Conservation (phyloP, 2,888 invertebrate species). For the Anorthoa munda region DNA sequence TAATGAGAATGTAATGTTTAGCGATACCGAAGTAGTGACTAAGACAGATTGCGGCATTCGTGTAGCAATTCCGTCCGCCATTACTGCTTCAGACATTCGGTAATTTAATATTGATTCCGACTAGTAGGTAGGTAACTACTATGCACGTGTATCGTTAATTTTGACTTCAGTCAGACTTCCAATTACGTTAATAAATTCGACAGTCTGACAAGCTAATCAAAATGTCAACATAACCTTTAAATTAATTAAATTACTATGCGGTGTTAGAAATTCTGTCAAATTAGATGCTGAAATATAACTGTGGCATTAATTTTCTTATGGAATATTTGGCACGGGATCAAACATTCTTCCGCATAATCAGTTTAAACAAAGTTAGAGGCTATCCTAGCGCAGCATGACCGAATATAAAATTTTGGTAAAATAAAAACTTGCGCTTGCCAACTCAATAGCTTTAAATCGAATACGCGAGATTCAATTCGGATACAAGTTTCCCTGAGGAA, state of each 20-base stretch:
- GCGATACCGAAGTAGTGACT: constrained; percentile 44
- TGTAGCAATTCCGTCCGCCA: constrained; percentile 27
- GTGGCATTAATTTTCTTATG: constrained; percentile 61
- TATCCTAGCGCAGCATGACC: constrained; percentile 24
- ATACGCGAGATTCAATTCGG: constrained; percentile 72
- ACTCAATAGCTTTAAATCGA: constrained; percentile 67
- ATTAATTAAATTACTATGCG: constrained; percentile 41
- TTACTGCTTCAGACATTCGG: constrained; percentile 38
- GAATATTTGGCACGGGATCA: constrained; percentile 68
- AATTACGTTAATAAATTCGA: constrained; percentile 22
- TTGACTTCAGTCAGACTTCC: constrained; percentile 2
- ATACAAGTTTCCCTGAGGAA: constrained; percentile 64
- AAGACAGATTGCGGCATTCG: constrained; percentile 43
- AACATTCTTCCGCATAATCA: constrained; percentile 61
- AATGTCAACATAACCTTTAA: constrained; percentile 13
- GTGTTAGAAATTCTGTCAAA: constrained; percentile 52
- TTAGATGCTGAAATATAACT: constrained; percentile 50
- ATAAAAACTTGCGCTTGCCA: constrained; percentile 53
- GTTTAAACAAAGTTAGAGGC: constrained; percentile 40
- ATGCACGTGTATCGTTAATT: constrained; percentile 33
- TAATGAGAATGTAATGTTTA: constrained; percentile 50
- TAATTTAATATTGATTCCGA: constrained; percentile 48
- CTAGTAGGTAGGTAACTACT: not conserved
- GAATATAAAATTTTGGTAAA: constrained; percentile 47
- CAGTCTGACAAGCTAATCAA: constrained; percentile 6